These are phyloP conservation scores for Papilio protenor DNA, from an alignment of 2,888 invertebrate species.

Conservation along the genomic window DNA sequence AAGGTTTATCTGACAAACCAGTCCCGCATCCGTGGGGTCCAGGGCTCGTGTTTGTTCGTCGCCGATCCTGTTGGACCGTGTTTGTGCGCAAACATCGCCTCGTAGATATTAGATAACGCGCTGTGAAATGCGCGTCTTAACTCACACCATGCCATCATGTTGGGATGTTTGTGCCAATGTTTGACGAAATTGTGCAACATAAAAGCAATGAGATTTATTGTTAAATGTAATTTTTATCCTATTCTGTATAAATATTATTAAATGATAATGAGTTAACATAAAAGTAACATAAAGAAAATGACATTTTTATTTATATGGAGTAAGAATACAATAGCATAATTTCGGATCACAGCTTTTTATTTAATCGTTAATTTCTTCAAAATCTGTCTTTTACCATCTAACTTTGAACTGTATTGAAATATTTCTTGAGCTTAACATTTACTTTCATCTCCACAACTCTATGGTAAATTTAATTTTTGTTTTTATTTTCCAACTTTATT, in stretches of 20 bases:
- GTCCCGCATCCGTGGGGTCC: slow-evolving; percentile 71
- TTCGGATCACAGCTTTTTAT: too few relatives aligned
- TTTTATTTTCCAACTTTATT: slow-evolving; percentile 11
- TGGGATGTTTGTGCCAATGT: slow-evolving; percentile 28
- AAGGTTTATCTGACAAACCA: slow-evolving; percentile 56
- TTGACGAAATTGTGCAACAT: slow-evolving; percentile 4
- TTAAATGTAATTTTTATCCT: neutral
- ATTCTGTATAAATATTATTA: neutral
- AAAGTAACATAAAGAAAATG: too few relatives aligned
- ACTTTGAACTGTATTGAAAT: too few relatives aligned
- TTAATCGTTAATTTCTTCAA: too few relatives aligned
- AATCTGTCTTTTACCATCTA: too few relatives aligned
- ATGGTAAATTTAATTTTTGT: neutral
- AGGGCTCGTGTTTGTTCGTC: slow-evolving; percentile 63
- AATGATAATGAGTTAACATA: too few relatives aligned
- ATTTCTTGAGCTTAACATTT: too few relatives aligned
- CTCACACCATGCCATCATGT: neutral
- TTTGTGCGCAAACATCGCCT: slow-evolving; percentile 65
- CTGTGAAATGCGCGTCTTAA: slow-evolving; percentile 26
- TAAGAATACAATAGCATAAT: too few relatives aligned
- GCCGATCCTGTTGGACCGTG: slow-evolving; percentile 55
- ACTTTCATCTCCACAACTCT: too few relatives aligned
- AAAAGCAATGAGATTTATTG: too few relatives aligned
- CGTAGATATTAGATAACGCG: slow-evolving; percentile 60
- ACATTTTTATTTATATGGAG: too few relatives aligned